phyloP scores from a whole-genome alignment of 2,113 vertebrate genomes.

The Chinchilla lanigera region DNA sequence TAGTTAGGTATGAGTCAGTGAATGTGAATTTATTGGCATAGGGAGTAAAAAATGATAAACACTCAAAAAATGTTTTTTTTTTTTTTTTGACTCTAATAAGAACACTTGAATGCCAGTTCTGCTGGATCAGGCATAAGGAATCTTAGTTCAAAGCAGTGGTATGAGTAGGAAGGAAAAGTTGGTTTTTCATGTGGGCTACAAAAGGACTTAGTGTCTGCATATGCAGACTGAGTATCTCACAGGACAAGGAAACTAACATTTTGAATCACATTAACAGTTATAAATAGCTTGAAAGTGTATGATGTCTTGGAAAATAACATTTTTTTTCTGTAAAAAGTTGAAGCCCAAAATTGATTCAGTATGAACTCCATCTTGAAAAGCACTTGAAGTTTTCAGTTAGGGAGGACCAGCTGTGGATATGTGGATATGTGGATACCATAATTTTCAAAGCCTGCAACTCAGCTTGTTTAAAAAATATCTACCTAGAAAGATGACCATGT shows the following conservation, averaged over 20 bases:
- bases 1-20: neutral
- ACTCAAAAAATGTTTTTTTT: neutral
- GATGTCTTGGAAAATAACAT: neutral
- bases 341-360: neutral
- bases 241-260: neutral
- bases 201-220: neutral
- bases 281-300: neutral
- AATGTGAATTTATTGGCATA: conserved; percentile 26
- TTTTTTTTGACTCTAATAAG: neutral
- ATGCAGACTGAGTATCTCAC: neutral
- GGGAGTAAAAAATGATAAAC: neutral
- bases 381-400: neutral
- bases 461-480: neutral
- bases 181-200: neutral
- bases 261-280: neutral
- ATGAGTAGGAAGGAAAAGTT: neutral
- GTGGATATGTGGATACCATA: neutral
- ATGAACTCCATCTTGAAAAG: conserved; percentile 12
- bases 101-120: neutral
- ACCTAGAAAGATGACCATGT: neutral
- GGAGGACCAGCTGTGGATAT: neutral
- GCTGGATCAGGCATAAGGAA: neutral
- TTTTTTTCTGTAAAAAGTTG: neutral
- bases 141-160: neutral
- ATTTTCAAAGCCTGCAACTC: neutral